A percentile compares a stretch with the other conserved stretches of the same genome.
Evolutionary conservation across 2,113 vertebrate species (phyloP).

Genomic region (Nesogale talazaci): DNA sequence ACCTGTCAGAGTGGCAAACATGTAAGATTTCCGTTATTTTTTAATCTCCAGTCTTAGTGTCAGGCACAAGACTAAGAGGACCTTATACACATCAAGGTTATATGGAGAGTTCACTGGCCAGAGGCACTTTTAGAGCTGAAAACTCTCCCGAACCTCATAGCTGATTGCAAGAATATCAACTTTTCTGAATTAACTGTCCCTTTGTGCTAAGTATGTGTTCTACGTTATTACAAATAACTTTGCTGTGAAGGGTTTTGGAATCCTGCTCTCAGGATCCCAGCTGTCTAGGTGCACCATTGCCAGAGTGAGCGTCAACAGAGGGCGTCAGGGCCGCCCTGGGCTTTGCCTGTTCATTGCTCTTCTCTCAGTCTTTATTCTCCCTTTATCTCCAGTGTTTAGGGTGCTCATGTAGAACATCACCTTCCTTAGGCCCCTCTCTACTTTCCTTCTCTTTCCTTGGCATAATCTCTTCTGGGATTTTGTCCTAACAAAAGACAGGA

Average conservation of each 20-base stretch:
- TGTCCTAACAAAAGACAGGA: conserved; percentile 31
- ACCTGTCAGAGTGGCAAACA: background rate
- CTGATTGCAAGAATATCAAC: background rate
- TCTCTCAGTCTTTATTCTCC: background rate
- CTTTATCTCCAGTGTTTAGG: background rate
- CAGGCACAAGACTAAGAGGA: background rate
- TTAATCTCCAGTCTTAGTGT: background rate
- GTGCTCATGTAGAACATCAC: background rate
- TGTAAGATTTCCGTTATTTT: background rate
- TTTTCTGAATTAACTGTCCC: no score
- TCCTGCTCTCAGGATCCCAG: background rate
- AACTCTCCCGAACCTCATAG: background rate
- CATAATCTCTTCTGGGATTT: background rate
- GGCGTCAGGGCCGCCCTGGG: background rate
- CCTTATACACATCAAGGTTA: background rate
- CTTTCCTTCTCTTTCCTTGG: background rate
- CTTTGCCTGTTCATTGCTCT: background rate
- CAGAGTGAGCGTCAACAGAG: background rate
- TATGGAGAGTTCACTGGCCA: background rate
- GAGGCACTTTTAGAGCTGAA: background rate
- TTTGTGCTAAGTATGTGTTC: no score
- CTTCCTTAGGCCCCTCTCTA: background rate
- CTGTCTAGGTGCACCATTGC: background rate
- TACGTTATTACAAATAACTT: background rate
- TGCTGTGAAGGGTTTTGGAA: background rate